These are phyloP conservation scores for Ophioderma brevispina DNA, from an alignment of 35 echinoderm and acorn worm species.

Conservation along the genomic window DNA sequence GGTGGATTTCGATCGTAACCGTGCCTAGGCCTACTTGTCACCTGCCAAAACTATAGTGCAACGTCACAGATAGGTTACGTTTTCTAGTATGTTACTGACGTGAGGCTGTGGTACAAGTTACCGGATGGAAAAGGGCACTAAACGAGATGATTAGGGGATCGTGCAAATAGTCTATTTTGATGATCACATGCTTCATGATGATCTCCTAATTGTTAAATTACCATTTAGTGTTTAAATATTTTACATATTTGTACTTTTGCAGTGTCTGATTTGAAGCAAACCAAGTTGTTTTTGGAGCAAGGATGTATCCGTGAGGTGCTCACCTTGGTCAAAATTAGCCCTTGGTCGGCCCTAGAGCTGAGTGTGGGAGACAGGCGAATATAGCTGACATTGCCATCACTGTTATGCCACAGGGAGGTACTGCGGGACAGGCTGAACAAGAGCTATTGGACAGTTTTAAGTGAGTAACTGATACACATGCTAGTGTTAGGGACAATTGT, in stretches of 20 bases:
- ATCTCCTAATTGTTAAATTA: too few relatives aligned
- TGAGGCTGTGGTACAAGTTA: too few relatives aligned
- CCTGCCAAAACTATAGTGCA: too few relatives aligned
- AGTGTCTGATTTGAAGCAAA: slow-evolving; percentile 60
- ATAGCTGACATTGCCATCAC: slow-evolving; percentile 69
- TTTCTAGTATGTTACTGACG: too few relatives aligned
- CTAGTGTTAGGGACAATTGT: too few relatives aligned
- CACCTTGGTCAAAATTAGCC: slow-evolving; percentile 38
- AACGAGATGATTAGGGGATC: too few relatives aligned
- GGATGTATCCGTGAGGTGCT: slow-evolving; percentile 64
- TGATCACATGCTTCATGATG: too few relatives aligned
- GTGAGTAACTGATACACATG: slow-evolving; percentile 20
- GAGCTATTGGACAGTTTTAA: slow-evolving; percentile 45
- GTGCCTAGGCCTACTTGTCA: too few relatives aligned
- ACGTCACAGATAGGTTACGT: too few relatives aligned
- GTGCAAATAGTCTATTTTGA: too few relatives aligned
- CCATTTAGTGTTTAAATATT: not conserved
- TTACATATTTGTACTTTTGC: not conserved
- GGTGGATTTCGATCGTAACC: too few relatives aligned
- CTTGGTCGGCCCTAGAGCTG: slow-evolving; percentile 48
- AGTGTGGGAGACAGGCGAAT: slow-evolving; percentile 46
- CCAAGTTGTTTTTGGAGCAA: slow-evolving; percentile 43
- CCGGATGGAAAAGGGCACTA: too few relatives aligned
- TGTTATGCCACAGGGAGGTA: slow-evolving; percentile 51
- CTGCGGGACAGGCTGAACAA: slow-evolving; percentile 31